Evolutionary conservation across 1,140 invertebrate species (phyloP), one percentile per base, ranked within the genome.

Genomic region (Stenopsyche tienmushanensis): DNA sequence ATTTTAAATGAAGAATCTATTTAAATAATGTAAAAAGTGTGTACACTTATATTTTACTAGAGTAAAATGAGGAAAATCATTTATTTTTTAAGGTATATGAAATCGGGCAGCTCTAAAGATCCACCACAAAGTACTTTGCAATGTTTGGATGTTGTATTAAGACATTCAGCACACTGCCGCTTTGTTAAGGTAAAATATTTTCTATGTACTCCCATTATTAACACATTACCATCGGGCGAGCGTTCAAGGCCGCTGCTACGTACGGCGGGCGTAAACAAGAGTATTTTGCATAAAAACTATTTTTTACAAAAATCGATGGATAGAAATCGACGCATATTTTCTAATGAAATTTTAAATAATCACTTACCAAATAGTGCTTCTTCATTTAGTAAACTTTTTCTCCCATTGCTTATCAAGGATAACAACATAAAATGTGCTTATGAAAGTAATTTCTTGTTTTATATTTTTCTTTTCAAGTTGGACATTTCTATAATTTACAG

Each of bases 121-220:
- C 72, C 76, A 1, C 89, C 92, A 2, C 85, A 86, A 72, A 85
- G 88, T 34, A 83, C 84, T 1, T 74, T 92, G 9, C 89, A 91
- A 77, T 91, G 88, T 50, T 73, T 97, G 1, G 93, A 97, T 75
- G 85, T 97, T 1, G 88, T 96, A 42, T 81, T 97, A 66, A 81
- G 88, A 55, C 85, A 88, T 69, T 83, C 75, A 10, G 82, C 79
- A 21, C 54, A 81, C 7, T 71, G 76, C 23, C 70, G 65, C 2
- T 81, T 79, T 63, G 74, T 80, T 0, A 81, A 77, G 73, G 79
- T 80, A 41, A n/a, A 9, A 21, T 7, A 34, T 34, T 34, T n/a
- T n/a, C n/a, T n/a, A n/a, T n/a, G n/a, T n/a, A n/a, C n/a, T n/a
- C n/a, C n/a, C n/a, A n/a, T n/a, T n/a, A n/a, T n/a, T n/a, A n/a